These are phyloP conservation scores for Phrynocephalus vlangalii DNA, from an alignment of 2,797 vertebrate genomes.

Conservation along the genomic window DNA sequence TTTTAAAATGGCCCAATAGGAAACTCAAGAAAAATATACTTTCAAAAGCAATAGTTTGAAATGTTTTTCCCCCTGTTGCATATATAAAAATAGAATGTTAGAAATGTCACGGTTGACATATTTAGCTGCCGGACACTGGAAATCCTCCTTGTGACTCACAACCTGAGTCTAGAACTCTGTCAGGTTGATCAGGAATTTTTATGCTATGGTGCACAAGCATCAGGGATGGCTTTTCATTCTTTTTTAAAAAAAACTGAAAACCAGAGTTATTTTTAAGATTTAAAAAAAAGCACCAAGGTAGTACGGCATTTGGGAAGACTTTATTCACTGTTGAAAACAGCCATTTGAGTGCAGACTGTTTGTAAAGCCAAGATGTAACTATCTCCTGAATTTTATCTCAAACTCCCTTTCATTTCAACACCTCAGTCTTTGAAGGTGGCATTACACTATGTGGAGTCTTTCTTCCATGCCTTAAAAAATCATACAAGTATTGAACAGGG, in stretches of 20 bases:
- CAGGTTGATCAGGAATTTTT: slow-evolving; percentile 82
- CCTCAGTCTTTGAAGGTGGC: background rate
- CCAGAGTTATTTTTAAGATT: background rate
- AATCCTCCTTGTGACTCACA: slow-evolving; percentile 82
- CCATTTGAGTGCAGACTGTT: background rate
- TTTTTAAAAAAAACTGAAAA: no score
- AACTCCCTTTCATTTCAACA: background rate
- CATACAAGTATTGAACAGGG: background rate
- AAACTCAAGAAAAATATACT: slow-evolving; percentile 67
- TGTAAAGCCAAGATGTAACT: background rate
- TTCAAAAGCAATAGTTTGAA: slow-evolving; percentile 48
- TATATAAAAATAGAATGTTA: slow-evolving; percentile 76
- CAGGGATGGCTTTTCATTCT: slow-evolving; percentile 38
- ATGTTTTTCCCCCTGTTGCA: slow-evolving; percentile 33
- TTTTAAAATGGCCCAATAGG: slow-evolving; percentile 73
- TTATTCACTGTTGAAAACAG: background rate
- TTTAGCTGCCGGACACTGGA: slow-evolving; percentile 76
- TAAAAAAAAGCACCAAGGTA: background rate
- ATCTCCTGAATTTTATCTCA: background rate
- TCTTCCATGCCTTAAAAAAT: background rate
- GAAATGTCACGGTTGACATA: slow-evolving; percentile 77
- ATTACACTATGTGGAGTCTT: background rate
- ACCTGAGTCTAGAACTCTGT: slow-evolving; percentile 81
- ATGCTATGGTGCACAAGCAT: slow-evolving; percentile 58
- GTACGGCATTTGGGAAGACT: background rate